Evolutionary conservation across 2,888 invertebrate species (phyloP), one percentile per base, ranked within the genome.

Genomic region (Trachelus stipa): DNA sequence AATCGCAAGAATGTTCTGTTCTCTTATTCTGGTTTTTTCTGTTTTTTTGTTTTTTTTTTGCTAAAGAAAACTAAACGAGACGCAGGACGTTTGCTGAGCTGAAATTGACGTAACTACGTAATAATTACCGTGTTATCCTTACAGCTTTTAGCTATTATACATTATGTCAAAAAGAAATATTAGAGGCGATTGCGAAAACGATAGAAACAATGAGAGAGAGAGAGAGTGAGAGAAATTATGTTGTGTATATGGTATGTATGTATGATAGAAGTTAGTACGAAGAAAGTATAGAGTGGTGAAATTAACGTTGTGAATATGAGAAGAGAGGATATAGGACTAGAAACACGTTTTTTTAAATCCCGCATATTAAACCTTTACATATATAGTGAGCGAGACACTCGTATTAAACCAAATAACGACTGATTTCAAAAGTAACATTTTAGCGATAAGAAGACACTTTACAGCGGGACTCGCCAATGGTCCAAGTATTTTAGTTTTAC

Each of bases 401-500:
- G 80, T 82, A 81, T 78, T 82, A 84, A 85, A 87, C 85, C 86
- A 86, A 88, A 87, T 87, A 87, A 86, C 84, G 86, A 87, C 87
- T 87, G 87, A 87, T 84, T 87, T 85, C 78, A 82, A 82, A 80
- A 82, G 79, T 81, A 82, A 82, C 81, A 82, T 77, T 79, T 78
- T 71, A 69, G 79, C 77, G 79, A 76, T 79, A 73, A 79, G 78
- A 81, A 69, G 76, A 75, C 71, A 76, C 78, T 71, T 73, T 75
- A 75, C 77, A 79, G 73, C 76, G 37, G 69, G 68, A 73, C 76
- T 30, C 73, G 37, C 56, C 76, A 30, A 69, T 78, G 75, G 77
- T 79, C 77, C 79, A 71, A 81, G 80, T 83, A 81, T 83, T 83
- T 82, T 73, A 37, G 31, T n/a, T 12, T 73, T 77, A 73, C 37